A percentile compares a stretch with the other conserved stretches of the same genome.
Conservation (phyloP, 2,113 vertebrate species). For the Genyomyrus donnyi region DNA sequence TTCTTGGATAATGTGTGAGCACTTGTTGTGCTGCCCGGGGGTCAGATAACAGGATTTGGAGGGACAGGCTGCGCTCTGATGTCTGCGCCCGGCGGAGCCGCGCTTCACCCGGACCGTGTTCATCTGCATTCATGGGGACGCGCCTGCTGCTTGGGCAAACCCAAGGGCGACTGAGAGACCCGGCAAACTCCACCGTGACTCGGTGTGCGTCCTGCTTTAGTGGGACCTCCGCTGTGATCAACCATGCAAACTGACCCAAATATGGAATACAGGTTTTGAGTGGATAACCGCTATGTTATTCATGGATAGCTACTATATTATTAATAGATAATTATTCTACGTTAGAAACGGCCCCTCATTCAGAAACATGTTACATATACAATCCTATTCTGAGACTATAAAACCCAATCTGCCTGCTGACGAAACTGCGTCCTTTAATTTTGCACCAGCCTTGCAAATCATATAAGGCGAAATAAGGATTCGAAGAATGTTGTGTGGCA, state of each 20-base stretch:
- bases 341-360: background rate
- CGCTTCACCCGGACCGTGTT: background rate
- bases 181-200: background rate
- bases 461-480: background rate
- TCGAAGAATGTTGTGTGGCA: background rate
- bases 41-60: conserved; percentile 8
- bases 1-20: background rate
- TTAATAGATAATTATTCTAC: background rate
- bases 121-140: conserved; percentile 57
- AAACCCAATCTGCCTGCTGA: background rate
- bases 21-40: conserved; percentile 10
- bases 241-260: conserved; percentile 56
- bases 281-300: background rate
- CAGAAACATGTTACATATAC: background rate
- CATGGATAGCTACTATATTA: background rate
- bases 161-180: conserved; percentile 62
- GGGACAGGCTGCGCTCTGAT: background rate
- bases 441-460: background rate
- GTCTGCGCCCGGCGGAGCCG: background rate
- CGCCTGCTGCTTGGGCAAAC: conserved; percentile 36
- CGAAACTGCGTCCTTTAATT: background rate
- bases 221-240: conserved; percentile 50
- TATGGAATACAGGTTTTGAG: background rate
- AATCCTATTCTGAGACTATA: background rate
- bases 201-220: conserved; percentile 17